phyloP scores from a whole-genome alignment of 2,113 vertebrate genomes.

The Brachypteracias leptosomus region DNA sequence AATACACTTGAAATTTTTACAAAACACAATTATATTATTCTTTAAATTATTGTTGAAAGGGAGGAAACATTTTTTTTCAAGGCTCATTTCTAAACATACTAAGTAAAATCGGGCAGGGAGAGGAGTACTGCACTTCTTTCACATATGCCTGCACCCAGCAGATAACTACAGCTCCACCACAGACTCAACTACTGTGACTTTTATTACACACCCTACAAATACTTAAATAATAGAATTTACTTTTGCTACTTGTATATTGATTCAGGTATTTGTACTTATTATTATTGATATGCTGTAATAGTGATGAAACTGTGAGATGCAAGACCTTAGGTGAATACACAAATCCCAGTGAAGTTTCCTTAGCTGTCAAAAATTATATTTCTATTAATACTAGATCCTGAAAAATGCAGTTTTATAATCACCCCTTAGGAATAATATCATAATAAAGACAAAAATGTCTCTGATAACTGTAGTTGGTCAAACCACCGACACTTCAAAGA shows the following conservation, averaged over 20 bases:
- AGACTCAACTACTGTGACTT: not conserved
- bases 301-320: not conserved
- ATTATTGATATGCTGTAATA: not conserved
- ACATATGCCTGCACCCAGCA: not conserved
- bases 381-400: not conserved
- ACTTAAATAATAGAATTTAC: not conserved
- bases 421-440: not conserved
- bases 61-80: not conserved
- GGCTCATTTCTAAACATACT: not conserved
- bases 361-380: not conserved
- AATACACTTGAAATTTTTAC: not conserved
- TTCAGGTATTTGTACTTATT: not conserved
- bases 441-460: not conserved
- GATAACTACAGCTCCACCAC: not conserved
- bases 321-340: not conserved
- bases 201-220: not conserved
- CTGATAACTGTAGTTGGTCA: not conserved
- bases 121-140: not conserved
- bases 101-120: not conserved
- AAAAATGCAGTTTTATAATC: not conserved
- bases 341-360: not conserved
- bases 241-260: not conserved
- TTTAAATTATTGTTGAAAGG: not conserved
- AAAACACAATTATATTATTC: not conserved
- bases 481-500: not conserved